phyloP scores from a whole-genome alignment of 2,888 invertebrate genomes.

The Hemistola chrysoprasaria region DNA sequence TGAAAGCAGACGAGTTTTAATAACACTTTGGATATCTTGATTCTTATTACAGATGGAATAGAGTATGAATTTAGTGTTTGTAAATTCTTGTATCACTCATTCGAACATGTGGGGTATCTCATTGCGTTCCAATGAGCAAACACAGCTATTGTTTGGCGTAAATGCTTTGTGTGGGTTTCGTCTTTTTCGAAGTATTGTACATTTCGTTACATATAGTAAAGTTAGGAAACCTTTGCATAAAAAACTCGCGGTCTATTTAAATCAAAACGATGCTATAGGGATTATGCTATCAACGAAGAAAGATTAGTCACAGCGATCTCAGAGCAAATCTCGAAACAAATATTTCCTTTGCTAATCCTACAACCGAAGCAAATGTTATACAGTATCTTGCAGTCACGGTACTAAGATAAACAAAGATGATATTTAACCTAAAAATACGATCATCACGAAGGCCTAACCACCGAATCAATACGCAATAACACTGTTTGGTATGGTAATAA shows the following conservation, averaged over 20 bases:
- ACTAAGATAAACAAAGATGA: constrained; percentile 27
- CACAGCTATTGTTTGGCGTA: constrained; percentile 52
- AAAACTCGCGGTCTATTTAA: no score
- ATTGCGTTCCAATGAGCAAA: constrained; percentile 62
- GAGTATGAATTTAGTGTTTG: constrained; percentile 14
- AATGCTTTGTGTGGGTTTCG: constrained; percentile 48
- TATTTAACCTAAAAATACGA: constrained; percentile 33
- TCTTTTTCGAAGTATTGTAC: constrained; percentile 37
- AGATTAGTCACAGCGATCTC: constrained; percentile 45
- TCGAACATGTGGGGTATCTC: constrained; percentile 61
- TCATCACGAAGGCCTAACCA: constrained; percentile 35
- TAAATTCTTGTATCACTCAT: constrained; percentile 22
- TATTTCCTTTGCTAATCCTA: constrained; percentile 54
- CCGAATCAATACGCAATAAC: constrained; percentile 20
- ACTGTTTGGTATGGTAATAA: constrained; percentile 30
- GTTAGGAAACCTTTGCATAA: constrained; percentile 8
- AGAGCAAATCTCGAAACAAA: constrained; percentile 52
- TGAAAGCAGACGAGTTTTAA: constrained; percentile 19
- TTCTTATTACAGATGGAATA: constrained; percentile 12
- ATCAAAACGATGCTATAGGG: no score
- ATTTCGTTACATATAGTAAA: constrained; percentile 18
- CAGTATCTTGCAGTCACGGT: constrained; percentile 34
- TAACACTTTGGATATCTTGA: not conserved
- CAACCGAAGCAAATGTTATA: constrained; percentile 44
- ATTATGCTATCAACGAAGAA: constrained; percentile 24